Evolutionary conservation across 2,797 vertebrate species (phyloP).

Genomic region (Cirrhinus mrigala): DNA sequence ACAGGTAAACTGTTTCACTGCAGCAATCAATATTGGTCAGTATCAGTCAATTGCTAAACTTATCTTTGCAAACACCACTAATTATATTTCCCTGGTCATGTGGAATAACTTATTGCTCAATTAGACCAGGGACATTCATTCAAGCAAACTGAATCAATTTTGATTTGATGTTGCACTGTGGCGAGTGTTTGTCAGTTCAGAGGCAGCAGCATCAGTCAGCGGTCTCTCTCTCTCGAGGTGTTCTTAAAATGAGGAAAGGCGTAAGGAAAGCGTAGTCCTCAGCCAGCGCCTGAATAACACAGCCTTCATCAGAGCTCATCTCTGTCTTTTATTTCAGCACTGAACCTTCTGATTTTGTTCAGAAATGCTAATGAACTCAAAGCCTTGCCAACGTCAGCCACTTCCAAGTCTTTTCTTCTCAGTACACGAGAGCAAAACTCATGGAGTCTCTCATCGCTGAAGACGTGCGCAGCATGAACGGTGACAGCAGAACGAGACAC

Average conservation of each 20-base stretch:
- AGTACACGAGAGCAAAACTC: constrained; percentile 55
- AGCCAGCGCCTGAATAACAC: constrained; percentile 47
- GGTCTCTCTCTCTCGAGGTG: neutral
- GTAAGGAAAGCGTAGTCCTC: neutral
- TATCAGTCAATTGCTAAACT: neutral
- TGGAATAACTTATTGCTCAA: neutral
- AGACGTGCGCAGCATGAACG: constrained; percentile 20
- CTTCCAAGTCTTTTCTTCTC: constrained; percentile 61
- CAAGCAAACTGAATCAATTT: neutral
- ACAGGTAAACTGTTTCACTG: neutral
- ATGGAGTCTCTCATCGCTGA: constrained; percentile 23
- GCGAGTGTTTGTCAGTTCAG: constrained; percentile 4
- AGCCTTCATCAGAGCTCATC: constrained; percentile 72
- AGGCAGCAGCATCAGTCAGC: constrained; percentile 7
- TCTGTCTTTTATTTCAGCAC: constrained; percentile 67
- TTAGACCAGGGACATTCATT: neutral
- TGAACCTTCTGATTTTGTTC: constrained; percentile 70
- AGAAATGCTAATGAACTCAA: constrained; percentile 77
- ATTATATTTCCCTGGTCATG: neutral
- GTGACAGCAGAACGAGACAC: neutral
- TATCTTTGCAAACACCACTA: neutral
- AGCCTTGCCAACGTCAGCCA: constrained; percentile 19
- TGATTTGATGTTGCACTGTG: neutral
- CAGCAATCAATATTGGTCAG: neutral
- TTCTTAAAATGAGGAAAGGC: neutral